These are phyloP conservation scores for Tribolium madens DNA, from an alignment of 1,140 invertebrate species.

Conservation along the genomic window DNA sequence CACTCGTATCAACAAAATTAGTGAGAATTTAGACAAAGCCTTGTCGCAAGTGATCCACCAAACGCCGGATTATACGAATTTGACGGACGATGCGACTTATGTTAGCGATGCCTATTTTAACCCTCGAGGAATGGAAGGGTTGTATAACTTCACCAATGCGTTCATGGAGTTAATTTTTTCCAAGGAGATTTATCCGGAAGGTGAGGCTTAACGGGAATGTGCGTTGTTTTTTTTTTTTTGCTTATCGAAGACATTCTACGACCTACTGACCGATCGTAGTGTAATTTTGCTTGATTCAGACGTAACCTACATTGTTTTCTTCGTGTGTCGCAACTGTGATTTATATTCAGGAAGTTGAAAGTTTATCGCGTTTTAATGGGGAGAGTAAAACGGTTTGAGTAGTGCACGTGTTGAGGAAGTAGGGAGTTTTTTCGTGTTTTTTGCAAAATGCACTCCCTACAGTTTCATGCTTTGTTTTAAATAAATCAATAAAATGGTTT, in stretches of 20 bases:
- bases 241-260: background rate
- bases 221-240: background rate
- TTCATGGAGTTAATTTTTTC: constrained; percentile 70
- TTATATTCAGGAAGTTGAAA: background rate
- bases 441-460: too few relatives aligned
- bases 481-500: too few relatives aligned
- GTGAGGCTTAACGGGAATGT: constrained; percentile 62
- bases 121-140: constrained; percentile 71
- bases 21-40: constrained; percentile 67
- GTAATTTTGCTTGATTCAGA: background rate
- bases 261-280: background rate
- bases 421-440: too few relatives aligned
- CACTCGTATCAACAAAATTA: constrained; percentile 64
- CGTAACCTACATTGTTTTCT: background rate
- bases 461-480: too few relatives aligned
- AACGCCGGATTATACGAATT: constrained; percentile 65
- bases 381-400: too few relatives aligned
- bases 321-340: background rate
- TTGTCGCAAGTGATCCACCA: constrained; percentile 65
- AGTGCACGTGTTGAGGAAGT: too few relatives aligned
- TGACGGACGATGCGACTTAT: constrained; percentile 63
- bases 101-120: constrained; percentile 66
- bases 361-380: background rate
- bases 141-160: constrained; percentile 71
- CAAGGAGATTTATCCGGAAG: constrained; percentile 69